These are phyloP conservation scores for Crocallis elinguaria DNA, from an alignment of 2,888 invertebrate genomes.

Conservation along the genomic window DNA sequence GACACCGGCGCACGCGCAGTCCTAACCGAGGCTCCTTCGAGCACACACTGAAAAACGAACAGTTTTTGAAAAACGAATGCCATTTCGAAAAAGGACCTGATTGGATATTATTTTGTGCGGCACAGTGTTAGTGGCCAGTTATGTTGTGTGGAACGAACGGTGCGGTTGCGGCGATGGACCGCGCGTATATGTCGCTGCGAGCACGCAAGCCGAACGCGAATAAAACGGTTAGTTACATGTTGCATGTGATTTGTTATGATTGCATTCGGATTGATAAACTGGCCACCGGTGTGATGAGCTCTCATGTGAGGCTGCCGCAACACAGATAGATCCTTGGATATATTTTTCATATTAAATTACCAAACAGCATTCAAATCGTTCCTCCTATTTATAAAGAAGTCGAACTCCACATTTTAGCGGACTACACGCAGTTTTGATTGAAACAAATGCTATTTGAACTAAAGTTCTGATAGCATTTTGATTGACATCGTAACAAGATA, in stretches of 20 bases:
- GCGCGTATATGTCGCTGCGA: slow-evolving; percentile 82
- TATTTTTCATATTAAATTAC: too few relatives aligned
- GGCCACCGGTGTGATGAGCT: background rate
- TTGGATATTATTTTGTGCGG: background rate
- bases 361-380: too few relatives aligned
- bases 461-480: too few relatives aligned
- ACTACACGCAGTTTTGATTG: too few relatives aligned
- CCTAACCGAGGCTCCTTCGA: slow-evolving; percentile 49
- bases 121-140: slow-evolving; percentile 36
- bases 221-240: slow-evolving; percentile 62
- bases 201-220: slow-evolving; percentile 75
- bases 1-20: slow-evolving; percentile 56
- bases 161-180: slow-evolving; percentile 78
- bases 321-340: too few relatives aligned
- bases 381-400: too few relatives aligned
- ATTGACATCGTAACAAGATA: too few relatives aligned
- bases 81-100: background rate
- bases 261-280: slow-evolving; percentile 2
- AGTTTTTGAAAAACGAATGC: slow-evolving; percentile 8
- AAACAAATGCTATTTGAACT: too few relatives aligned
- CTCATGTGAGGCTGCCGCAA: too few relatives aligned
- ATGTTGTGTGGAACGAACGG: slow-evolving; percentile 79
- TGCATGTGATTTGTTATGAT: slow-evolving; percentile 17
- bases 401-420: too few relatives aligned
- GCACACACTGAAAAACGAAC: slow-evolving; percentile 19